Conservation (phyloP, 2,113 vertebrate genomes). For the Corythornis vintsioides region DNA sequence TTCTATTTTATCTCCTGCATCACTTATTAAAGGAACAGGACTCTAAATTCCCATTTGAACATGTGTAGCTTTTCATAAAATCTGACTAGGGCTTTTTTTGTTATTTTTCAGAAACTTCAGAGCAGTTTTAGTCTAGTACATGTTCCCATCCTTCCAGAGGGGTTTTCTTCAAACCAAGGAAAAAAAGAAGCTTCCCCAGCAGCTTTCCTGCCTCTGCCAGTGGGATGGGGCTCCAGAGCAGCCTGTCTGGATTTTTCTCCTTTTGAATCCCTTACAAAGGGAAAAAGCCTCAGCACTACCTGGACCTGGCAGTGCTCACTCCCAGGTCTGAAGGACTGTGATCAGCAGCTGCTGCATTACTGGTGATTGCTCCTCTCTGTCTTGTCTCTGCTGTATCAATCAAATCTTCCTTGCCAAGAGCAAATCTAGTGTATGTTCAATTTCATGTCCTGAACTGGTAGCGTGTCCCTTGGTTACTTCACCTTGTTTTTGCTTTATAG, state of each 20-base stretch:
- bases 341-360: background rate
- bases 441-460: background rate
- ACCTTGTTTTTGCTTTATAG: background rate
- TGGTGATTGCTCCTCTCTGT: fast-evolving
- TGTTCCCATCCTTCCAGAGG: background rate
- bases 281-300: fast-evolving
- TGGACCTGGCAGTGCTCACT: background rate
- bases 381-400: background rate
- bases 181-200: background rate
- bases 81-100: background rate
- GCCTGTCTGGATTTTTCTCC: background rate
- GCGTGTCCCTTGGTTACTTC: background rate
- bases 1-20: background rate
- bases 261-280: background rate
- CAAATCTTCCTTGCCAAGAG: background rate
- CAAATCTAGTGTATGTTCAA: background rate
- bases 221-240: background rate
- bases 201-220: background rate
- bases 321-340: background rate
- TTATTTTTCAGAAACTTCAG: background rate
- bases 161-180: background rate
- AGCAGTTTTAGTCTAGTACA: background rate
- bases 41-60: background rate
- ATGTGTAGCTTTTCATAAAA: background rate
- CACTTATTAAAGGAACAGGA: background rate